Percentiles rank a stretch among this genome's conserved stretches.
Conservation (phyloP, 2,888 invertebrate species). For the Ormia ochracea region DNA sequence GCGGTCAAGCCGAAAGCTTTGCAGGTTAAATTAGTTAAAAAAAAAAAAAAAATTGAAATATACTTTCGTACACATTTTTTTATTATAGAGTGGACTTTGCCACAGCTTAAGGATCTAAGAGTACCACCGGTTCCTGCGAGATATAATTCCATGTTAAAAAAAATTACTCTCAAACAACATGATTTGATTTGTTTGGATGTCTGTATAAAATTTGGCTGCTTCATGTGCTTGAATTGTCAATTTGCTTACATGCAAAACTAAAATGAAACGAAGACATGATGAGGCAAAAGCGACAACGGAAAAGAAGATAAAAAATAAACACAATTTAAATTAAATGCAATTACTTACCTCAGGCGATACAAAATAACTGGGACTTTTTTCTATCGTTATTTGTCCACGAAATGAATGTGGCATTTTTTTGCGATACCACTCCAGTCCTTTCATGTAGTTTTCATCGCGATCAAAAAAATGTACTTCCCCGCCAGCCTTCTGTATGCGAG, state of each 20-base stretch:
- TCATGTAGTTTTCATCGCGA: conserved; percentile 92
- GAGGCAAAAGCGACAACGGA: neutral
- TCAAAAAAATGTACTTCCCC: conserved; percentile 99
- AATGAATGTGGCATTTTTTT: conserved; percentile 96
- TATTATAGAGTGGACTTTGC: too few relatives aligned
- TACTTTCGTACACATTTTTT: too few relatives aligned
- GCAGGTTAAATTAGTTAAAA: too few relatives aligned
- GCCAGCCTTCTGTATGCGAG: conserved; percentile 92
- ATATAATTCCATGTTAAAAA: too few relatives aligned
- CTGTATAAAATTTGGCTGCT: neutral
- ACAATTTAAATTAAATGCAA: conserved; percentile 23
- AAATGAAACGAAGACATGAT: neutral
- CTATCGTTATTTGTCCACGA: conserved; percentile 94
- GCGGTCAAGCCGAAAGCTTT: too few relatives aligned
- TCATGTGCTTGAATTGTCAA: neutral
- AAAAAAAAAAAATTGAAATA: too few relatives aligned
- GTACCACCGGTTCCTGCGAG: too few relatives aligned
- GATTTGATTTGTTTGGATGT: too few relatives aligned
- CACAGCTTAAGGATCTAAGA: too few relatives aligned
- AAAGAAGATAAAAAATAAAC: neutral
- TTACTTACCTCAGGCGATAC: conserved; percentile 91
- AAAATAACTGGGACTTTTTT: conserved; percentile 99
- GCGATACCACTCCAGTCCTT: conserved; percentile 96
- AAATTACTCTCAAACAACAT: too few relatives aligned
- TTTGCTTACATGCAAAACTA: neutral